phyloP scores from a whole-genome alignment of 2,113 vertebrate genomes.

The Eptesicus fuscus region DNA sequence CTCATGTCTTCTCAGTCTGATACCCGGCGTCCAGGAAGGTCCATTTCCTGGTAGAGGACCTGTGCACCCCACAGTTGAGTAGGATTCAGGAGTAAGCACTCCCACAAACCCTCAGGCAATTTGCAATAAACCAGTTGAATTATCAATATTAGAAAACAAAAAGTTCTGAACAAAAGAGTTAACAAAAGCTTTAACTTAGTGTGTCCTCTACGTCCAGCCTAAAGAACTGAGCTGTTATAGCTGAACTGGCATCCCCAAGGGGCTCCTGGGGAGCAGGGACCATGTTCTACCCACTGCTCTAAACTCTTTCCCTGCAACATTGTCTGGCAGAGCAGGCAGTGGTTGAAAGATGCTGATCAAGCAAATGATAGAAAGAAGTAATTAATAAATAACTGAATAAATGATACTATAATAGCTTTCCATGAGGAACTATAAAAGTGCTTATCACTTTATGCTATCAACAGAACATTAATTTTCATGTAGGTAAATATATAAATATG shows the following conservation, averaged over 20 bases:
- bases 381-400: background rate
- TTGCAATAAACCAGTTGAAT: background rate
- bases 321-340: background rate
- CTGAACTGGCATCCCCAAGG: accelerated
- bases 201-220: background rate
- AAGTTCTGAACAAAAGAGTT: background rate
- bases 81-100: no score
- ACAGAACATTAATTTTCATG: background rate
- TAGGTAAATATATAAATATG: background rate
- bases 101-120: background rate
- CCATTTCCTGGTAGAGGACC: no score
- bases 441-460: background rate
- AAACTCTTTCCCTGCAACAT: background rate
- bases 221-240: accelerated
- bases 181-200: background rate
- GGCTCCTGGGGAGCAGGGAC: accelerated
- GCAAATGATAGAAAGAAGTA: background rate
- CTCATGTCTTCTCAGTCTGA: no score
- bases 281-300: background rate
- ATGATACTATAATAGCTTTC: background rate
- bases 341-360: background rate
- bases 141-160: background rate
- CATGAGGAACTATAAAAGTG: background rate
- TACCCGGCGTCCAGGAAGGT: no score
- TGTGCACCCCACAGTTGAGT: no score